Evolutionary conservation across 2,888 invertebrate species (phyloP), one percentile per base, ranked within the genome.

Genomic region (Macropis europaea): DNA sequence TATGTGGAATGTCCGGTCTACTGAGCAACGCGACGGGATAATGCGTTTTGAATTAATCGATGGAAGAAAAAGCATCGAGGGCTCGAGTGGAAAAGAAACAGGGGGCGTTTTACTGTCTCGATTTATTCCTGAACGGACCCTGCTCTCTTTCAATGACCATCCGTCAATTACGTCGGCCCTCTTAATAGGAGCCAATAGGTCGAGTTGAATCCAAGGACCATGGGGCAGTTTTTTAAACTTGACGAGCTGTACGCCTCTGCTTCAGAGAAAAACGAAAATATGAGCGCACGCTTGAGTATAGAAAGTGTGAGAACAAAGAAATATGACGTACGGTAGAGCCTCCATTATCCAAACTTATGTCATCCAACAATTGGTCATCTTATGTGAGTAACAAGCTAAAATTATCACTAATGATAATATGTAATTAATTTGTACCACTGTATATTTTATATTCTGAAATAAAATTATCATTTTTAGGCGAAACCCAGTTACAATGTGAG

Each of bases 121-220:
- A 72, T 79, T 79, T 75, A 81, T 76, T 63, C 53, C 30, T 52
- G 40, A 60, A 11, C 36, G 11, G 17, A 17, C 19, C n/a, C 50
- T n/a, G n/a, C n/a, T 11, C 45, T 34, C 30, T 28, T 24, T 56
- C 50, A 48, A 66, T 45, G 50, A 48, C 24, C 59, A 50, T 76
- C 45, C 62, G 48, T 81, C 76, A 76, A 68, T 76, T 82, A 82
- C 26, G 52, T 22, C 53, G 38, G 7, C 19, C 48, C 57, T 56
- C 40, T 38, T 71, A 71, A 79, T 64, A 34, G 63, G 40, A 71
- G 50, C 36, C 71, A 66, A 78, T 71, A 63, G 42, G 17, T 36
- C 45, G 32, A 59, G 57, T 66, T 47, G 43, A 45, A 54, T 73
- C 38, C 73, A 53, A 56, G 53, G 71, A 62, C 45, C 24, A 36